Base-by-base conservation (phyloP, 2,113 vertebrate species). In the Phainopepla nitens region DNA sequence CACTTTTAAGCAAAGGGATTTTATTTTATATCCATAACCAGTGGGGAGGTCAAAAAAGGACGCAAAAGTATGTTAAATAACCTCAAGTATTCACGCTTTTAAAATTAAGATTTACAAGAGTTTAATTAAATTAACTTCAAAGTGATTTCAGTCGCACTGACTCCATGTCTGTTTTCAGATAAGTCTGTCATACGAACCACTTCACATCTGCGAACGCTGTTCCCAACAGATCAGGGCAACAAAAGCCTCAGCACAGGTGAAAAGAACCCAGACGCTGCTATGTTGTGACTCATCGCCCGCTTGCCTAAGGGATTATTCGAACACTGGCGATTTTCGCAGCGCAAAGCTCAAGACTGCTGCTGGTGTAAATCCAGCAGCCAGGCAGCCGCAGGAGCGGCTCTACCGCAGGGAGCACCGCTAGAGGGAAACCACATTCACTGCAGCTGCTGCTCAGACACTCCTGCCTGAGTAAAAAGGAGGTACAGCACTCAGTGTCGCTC, bases 381-480 rank as follows among this genome's bases (percentile, higher is more conserved):
- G 60, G 61, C n/a, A n/a, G 54, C 1, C 60, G 6, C n/a, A 33
- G 81, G 49, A 91, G 45, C n/a, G 42, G 28, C 15, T 5, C 50
- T 28, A 3, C 41, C 1, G 5, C n/a, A 47, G 28, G 31, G 69
- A 93, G 64, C 54, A 39, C 81, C 81, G 11, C 92, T 66, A 93
- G 90, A 94, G 93, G 88, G 90, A 66, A 84, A 70, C 31, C 56
- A 2, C 84, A n/a, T 19, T 45, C 64, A 15, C 56, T 25, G 36
- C 18, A 61, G 77, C 50, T n/a, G 36, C 62, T 61, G 54, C 31
- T 73, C 1, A 3, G 6, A 8, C 19, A 5, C 17, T 0, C 57
- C 15, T 3, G 18, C 0, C 0, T 0, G 41, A 82, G 10, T 3
- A 47, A 50, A 51, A 60, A 56, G 17, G 25, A 45, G 39, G 9